Conservation (phyloP, 2,113 vertebrate species). For the Rutilus rutilus region DNA sequence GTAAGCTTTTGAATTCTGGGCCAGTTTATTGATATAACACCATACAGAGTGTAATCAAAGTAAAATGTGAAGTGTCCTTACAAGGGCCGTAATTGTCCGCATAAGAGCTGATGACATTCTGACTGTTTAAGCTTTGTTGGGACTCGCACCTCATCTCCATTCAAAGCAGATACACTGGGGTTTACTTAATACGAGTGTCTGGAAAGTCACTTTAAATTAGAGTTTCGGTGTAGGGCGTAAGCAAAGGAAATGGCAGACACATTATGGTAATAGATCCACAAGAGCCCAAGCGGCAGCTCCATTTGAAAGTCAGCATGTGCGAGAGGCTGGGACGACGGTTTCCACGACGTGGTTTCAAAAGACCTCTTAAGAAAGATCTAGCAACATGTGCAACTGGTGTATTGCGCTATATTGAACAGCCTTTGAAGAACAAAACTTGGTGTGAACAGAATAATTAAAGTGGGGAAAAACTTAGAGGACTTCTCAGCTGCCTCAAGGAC, state of each 20-base stretch:
- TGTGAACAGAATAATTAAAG: too few relatives aligned
- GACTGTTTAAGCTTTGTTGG: constrained; percentile 10
- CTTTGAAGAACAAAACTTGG: too few relatives aligned
- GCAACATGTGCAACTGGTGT: neutral
- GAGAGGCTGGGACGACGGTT: neutral
- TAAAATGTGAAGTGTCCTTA: constrained; percentile 29
- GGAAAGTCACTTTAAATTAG: neutral
- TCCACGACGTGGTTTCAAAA: neutral
- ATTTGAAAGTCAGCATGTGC: constrained; percentile 6
- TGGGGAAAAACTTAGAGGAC: too few relatives aligned
- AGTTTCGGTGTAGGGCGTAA: neutral
- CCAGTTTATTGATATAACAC: constrained; percentile 29
- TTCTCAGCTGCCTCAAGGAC: too few relatives aligned
- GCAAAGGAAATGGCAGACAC: neutral
- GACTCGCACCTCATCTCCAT: neutral
- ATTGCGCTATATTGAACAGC: too few relatives aligned
- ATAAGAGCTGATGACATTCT: constrained; percentile 3
- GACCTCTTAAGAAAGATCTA: neutral
- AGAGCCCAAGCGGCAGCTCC: neutral
- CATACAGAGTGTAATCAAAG: constrained; percentile 42
- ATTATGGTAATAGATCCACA: constrained; percentile 17
- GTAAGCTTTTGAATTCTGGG: constrained; percentile 34
- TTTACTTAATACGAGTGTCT: neutral
- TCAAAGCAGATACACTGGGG: constrained; percentile 3
- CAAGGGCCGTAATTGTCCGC: constrained; percentile 10